These are phyloP conservation scores for Hippasteria phrygiana DNA, from an alignment of 53 echinoderm and acorn worm genomes.

Conservation along the genomic window DNA sequence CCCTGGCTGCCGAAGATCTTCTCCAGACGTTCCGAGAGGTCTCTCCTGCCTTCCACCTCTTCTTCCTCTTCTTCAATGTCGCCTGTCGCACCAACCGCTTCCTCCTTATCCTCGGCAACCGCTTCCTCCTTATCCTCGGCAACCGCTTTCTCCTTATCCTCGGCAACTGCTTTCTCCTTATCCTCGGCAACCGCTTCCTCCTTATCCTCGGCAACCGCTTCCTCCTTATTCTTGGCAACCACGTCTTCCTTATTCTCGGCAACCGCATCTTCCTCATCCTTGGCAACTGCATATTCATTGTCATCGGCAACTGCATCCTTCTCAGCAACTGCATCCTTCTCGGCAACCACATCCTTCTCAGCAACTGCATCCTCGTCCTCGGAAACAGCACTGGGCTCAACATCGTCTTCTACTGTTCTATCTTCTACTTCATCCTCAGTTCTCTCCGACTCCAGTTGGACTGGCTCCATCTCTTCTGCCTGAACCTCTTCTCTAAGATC, in stretches of 20 bases:
- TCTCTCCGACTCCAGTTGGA: slow-evolving; percentile 13
- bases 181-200: slow-evolving; percentile 44
- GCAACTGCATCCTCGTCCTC: neutral
- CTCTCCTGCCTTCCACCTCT: slow-evolving; percentile 36
- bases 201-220: slow-evolving; percentile 5
- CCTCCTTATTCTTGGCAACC: neutral
- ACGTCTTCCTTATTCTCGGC: neutral
- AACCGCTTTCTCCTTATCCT: neutral
- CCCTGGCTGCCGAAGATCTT: slow-evolving; percentile 59
- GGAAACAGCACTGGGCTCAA: neutral
- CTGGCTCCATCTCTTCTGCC: slow-evolving; percentile 8
- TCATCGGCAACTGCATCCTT: slow-evolving; percentile 12
- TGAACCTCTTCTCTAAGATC: neutral
- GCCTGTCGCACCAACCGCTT: slow-evolving; percentile 1
- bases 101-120: slow-evolving; percentile 25
- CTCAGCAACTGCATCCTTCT: slow-evolving; percentile 6
- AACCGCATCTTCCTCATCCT: slow-evolving; percentile 10
- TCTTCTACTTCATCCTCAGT: neutral
- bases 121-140: neutral
- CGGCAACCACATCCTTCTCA: slow-evolving; percentile 17
- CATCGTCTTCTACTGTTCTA: neutral
- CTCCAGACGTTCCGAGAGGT: slow-evolving; percentile 53
- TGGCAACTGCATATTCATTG: too few relatives aligned
- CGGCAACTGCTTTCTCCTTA: slow-evolving; percentile 3
- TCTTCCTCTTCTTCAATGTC: slow-evolving; percentile 36